A percentile compares a stretch with the other conserved stretches of the same genome.
phyloP scores from a whole-genome alignment of 2,113 vertebrate genomes.

The Fregetta grallaria region DNA sequence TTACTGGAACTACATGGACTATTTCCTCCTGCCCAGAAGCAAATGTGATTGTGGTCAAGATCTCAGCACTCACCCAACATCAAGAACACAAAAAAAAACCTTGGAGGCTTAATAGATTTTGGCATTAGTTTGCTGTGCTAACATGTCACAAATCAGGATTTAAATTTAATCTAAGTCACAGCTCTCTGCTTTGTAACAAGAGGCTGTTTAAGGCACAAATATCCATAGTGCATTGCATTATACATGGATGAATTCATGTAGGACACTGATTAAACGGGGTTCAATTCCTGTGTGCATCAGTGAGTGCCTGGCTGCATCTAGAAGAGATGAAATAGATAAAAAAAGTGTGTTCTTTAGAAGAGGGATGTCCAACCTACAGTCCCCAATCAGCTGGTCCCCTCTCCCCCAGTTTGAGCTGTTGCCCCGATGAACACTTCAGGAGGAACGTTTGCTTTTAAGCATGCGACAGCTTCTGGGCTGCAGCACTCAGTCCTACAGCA shows the following conservation, averaged over 20 bases:
- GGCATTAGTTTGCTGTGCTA: conserved; percentile 42
- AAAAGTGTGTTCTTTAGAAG: not conserved
- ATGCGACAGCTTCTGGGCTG: not conserved
- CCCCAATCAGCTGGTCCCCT: not conserved
- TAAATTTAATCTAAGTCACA: conserved; percentile 67
- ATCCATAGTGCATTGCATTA: not conserved
- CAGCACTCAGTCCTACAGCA: not conserved
- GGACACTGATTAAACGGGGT: not conserved
- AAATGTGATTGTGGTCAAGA: conserved; percentile 55
- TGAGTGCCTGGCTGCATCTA: not conserved
- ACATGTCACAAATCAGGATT: conserved; percentile 54
- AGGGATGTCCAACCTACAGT: not conserved
- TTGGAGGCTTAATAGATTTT: conserved; percentile 37
- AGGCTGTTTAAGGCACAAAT: conserved; percentile 18
- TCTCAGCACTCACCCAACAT: not conserved
- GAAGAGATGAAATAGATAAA: not conserved
- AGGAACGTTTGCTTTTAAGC: not conserved
- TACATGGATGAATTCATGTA: not conserved
- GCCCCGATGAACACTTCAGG: not conserved
- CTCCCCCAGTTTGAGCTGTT: not conserved
- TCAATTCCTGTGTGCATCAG: not conserved
- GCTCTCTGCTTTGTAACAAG: conserved; percentile 39
- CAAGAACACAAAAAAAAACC: not conserved
- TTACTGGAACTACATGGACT: conserved; percentile 50
- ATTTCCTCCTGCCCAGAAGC: conserved; percentile 48